These are phyloP conservation scores for Hiodon tergisus DNA, from an alignment of 2,113 vertebrate genomes.

Conservation along the genomic window DNA sequence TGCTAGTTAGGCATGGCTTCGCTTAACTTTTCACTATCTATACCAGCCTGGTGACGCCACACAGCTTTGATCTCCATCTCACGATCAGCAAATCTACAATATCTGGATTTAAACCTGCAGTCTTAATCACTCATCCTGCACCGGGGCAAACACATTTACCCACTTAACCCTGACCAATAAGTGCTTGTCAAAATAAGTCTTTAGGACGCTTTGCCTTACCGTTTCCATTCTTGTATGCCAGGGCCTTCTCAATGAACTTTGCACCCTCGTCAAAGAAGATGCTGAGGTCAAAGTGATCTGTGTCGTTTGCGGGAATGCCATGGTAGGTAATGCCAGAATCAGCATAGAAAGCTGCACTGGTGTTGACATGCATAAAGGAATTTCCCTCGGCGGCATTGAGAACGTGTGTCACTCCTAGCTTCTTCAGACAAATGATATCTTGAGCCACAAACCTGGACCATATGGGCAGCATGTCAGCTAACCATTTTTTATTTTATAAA, in stretches of 20 bases:
- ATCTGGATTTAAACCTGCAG: too few relatives aligned
- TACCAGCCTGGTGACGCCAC: too few relatives aligned
- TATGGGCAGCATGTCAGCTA: too few relatives aligned
- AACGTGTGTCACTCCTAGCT: conserved; percentile 86
- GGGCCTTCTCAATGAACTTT: conserved; percentile 89
- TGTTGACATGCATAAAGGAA: conserved; percentile 99
- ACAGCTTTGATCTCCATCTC: too few relatives aligned
- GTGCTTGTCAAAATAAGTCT: too few relatives aligned
- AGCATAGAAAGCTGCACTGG: conserved; percentile 84
- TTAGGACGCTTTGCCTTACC: conserved; percentile 35
- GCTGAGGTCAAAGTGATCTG: conserved; percentile 85
- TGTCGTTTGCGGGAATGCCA: conserved; percentile 91
- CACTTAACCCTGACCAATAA: too few relatives aligned
- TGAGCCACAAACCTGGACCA: conserved; percentile 82
- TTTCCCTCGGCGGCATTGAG: conserved; percentile 92
- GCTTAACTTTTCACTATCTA: too few relatives aligned
- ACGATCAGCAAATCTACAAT: too few relatives aligned
- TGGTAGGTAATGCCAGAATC: conserved; percentile 88
- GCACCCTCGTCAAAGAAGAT: conserved; percentile 93
- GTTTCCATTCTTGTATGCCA: conserved; percentile 88
- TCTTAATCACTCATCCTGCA: too few relatives aligned
- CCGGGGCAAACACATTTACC: too few relatives aligned
- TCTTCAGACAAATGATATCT: conserved; percentile 81
- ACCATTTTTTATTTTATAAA: too few relatives aligned
- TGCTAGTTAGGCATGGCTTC: too few relatives aligned